Percentiles rank a stretch among this genome's conserved stretches.
These are phyloP conservation scores for Notiomystis cincta DNA, from an alignment of 2,113 vertebrate species.

Conservation along the genomic window DNA sequence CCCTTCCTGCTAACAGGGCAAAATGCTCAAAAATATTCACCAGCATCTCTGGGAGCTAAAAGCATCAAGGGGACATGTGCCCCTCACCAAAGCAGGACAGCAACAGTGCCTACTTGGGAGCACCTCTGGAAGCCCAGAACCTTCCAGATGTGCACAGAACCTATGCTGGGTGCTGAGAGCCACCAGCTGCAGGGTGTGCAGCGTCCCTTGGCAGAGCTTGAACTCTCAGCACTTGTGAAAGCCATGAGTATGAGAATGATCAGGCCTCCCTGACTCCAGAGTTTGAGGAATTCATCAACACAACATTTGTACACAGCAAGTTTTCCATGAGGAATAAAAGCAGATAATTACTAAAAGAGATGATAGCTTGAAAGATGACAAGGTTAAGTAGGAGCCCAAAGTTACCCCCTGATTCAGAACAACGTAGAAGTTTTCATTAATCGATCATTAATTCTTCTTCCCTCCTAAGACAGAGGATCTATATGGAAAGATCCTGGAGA, in stretches of 20 bases:
- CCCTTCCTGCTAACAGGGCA: not conserved
- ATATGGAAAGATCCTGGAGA: not conserved
- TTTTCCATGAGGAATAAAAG: not conserved
- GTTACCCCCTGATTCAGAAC: not conserved
- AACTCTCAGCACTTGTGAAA: not conserved
- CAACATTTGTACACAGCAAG: not conserved
- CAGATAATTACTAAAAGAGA: not conserved
- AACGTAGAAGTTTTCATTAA: not conserved
- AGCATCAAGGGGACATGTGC: not conserved
- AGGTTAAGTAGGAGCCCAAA: not conserved
- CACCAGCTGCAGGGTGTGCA: not conserved
- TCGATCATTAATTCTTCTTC: not conserved
- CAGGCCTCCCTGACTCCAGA: not conserved
- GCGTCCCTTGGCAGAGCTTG: not conserved
- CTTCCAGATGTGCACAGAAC: not conserved
- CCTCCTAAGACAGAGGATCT: not conserved
- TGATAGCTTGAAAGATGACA: not conserved
- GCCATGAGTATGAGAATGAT: rapidly evolving
- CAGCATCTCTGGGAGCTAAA: not conserved
- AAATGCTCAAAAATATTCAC: not conserved
- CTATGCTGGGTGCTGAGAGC: not conserved
- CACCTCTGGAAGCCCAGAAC: not conserved
- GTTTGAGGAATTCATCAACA: not conserved
- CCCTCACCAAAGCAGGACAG: not conserved
- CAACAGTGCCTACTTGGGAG: not conserved